phyloP scores from a whole-genome alignment of 2,888 invertebrate species.

The Opisthograptis luteolata region DNA sequence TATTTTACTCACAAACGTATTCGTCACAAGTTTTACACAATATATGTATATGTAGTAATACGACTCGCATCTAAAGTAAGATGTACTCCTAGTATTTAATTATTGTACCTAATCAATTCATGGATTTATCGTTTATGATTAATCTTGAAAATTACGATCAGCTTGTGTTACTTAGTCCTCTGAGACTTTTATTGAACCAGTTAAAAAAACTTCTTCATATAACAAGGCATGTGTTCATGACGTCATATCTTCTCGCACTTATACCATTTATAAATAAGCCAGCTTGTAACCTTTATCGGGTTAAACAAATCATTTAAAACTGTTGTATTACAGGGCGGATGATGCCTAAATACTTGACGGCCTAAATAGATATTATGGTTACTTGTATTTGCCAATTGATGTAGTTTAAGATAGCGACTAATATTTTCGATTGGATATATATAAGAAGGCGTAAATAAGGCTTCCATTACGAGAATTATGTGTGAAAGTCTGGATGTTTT shows the following conservation, averaged over 20 bases:
- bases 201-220: too few relatives aligned
- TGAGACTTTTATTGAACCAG: too few relatives aligned
- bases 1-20: background rate
- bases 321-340: slow-evolving; percentile 1
- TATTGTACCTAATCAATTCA: background rate
- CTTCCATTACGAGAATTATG: background rate
- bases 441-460: background rate
- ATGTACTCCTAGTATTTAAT: background rate
- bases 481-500: too few relatives aligned
- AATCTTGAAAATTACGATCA: too few relatives aligned
- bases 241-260: too few relatives aligned
- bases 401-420: slow-evolving; percentile 1
- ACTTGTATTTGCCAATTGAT: slow-evolving; percentile 17
- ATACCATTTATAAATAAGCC: too few relatives aligned
- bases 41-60: background rate
- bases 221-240: too few relatives aligned
- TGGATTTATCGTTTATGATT: too few relatives aligned
- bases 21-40: too few relatives aligned
- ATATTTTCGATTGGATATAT: slow-evolving; percentile 10
- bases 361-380: slow-evolving; percentile 21
- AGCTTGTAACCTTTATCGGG: background rate
- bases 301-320: background rate
- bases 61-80: slow-evolving; percentile 1
- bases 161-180: too few relatives aligned
- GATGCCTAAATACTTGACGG: slow-evolving; percentile 13